Evolutionary conservation across 1,140 invertebrate genomes (phyloP).

Genomic region (Notospermus geniculatus): DNA sequence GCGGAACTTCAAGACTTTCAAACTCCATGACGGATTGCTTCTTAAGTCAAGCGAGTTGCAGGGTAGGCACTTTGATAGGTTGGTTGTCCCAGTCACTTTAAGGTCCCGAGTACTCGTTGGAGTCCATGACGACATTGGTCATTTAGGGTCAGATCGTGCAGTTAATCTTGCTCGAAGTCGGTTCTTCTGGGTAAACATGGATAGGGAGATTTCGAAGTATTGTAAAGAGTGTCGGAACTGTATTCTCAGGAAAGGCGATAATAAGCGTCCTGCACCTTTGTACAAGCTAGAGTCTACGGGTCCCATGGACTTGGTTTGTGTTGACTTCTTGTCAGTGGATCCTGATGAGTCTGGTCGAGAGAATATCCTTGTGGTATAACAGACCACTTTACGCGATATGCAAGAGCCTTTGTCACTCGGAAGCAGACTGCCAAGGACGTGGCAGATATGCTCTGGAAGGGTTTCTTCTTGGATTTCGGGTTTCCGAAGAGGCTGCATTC

Average conservation of each 20-base stretch:
- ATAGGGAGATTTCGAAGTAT: background rate
- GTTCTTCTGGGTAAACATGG: conserved; percentile 21
- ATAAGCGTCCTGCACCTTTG: too few species aligned
- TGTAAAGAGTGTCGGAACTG: background rate
- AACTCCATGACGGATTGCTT: background rate
- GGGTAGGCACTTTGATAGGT: background rate
- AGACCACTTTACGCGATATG: conserved; percentile 22
- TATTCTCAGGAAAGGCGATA: background rate
- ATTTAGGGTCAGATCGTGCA: conserved; percentile 17
- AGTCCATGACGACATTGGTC: background rate
- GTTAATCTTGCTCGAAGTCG: conserved; percentile 14
- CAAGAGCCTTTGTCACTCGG: conserved; percentile 10
- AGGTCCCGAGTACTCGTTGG: background rate
- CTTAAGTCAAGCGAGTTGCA: background rate
- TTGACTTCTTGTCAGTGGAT: too few species aligned
- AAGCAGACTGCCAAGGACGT: conserved; percentile 19
- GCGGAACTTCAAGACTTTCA: background rate
- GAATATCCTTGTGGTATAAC: too few species aligned
- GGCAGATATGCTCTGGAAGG: conserved; percentile 18
- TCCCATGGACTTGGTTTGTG: too few species aligned
- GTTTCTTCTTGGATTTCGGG: too few species aligned
- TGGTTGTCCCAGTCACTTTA: background rate
- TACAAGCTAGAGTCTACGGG: too few species aligned
- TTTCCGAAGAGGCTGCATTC: too few species aligned
- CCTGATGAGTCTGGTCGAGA: too few species aligned